Evolutionary conservation across 1,140 invertebrate genomes (phyloP), one percentile per base, ranked within the genome.

Genomic region (Mycetomoellerius zeteki): DNA sequence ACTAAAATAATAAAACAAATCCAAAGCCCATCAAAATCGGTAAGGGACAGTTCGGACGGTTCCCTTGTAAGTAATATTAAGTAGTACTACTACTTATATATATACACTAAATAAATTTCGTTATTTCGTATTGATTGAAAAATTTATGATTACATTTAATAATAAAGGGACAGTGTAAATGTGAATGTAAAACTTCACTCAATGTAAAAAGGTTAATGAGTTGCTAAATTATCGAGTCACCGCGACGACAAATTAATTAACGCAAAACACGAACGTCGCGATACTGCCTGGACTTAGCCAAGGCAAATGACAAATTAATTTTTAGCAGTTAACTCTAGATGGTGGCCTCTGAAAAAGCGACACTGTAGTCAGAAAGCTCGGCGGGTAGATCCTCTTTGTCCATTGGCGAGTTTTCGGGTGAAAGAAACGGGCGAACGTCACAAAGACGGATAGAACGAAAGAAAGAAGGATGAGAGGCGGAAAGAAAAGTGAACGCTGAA

Each of bases 301-400:
- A 27, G 19, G 24, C 69, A 84, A 84, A 75, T 84, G 80, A 84
- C 80, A 60, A 84, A 75, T 84, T 84, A 84, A 84, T 84, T 75
- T 84, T 84, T 84, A 84, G 37, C 69, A 50, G 69, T 84, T 84
- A 84, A 75, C 69, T 84, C 80, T 19, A 60, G 54, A 84, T 47
- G 33, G 30, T 24, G 6, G 47, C 8, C 4, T 1, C 12, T 19
- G n/a, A 56, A 50, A 54, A 85, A 85, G 52, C 24, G 30, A 27
- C 12, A 56, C 54, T 88, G 21, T 62, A 77, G 80, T 77, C 69
- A 72, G 56, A 52, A 77, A 77, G 67, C 67, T 50, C 64, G 4
- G 27, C 8, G 64, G 58, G 30, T 71, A 54, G 75, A 88, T 85
- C 50, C 67, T 71, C 80, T 88, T 69, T 24, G 37, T 65, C 37